These are phyloP conservation scores for Drosophila pegasa DNA, from an alignment of 2,888 invertebrate genomes.

Conservation along the genomic window DNA sequence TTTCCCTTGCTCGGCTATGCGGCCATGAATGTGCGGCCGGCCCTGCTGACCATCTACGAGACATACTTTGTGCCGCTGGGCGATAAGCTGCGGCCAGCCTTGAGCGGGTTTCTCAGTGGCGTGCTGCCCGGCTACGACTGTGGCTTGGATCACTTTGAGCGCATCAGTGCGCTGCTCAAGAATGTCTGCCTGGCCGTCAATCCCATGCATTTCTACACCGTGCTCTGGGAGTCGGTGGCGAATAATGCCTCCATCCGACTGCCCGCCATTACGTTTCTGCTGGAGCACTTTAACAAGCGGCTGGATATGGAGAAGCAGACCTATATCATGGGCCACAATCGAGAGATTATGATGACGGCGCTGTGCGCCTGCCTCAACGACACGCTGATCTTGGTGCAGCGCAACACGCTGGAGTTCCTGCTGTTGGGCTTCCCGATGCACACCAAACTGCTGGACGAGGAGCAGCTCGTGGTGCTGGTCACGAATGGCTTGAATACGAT, in stretches of 20 bases:
- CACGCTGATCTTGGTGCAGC: slow-evolving; percentile 92
- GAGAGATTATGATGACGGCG: slow-evolving; percentile 92
- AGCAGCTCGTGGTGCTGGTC: slow-evolving; percentile 90
- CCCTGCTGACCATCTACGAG: slow-evolving; percentile 93
- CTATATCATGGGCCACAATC: slow-evolving; percentile 92
- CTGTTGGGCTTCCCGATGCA: slow-evolving; percentile 94
- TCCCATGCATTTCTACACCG: slow-evolving; percentile 92
- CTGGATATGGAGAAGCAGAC: slow-evolving; percentile 92
- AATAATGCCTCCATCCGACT: slow-evolving; percentile 92
- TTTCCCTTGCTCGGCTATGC: slow-evolving; percentile 95
- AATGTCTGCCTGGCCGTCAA: slow-evolving; percentile 90
- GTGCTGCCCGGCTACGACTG: slow-evolving; percentile 95
- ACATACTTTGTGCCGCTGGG: slow-evolving; percentile 94
- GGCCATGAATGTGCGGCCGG: slow-evolving; percentile 94
- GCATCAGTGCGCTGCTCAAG: slow-evolving; percentile 85
- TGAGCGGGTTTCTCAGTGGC: slow-evolving; percentile 94
- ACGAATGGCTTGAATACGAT: slow-evolving; percentile 91
- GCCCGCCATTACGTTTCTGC: slow-evolving; percentile 92
- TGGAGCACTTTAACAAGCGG: slow-evolving; percentile 92
- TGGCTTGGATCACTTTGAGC: slow-evolving; percentile 93
- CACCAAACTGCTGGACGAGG: slow-evolving; percentile 88
- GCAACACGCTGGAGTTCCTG: slow-evolving; percentile 93
- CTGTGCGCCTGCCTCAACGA: slow-evolving; percentile 93
- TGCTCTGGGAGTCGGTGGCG: slow-evolving; percentile 94
- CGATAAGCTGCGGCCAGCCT: slow-evolving; percentile 88